Conservation (phyloP, 2,888 invertebrate species). For the Aphrophora alni region DNA sequence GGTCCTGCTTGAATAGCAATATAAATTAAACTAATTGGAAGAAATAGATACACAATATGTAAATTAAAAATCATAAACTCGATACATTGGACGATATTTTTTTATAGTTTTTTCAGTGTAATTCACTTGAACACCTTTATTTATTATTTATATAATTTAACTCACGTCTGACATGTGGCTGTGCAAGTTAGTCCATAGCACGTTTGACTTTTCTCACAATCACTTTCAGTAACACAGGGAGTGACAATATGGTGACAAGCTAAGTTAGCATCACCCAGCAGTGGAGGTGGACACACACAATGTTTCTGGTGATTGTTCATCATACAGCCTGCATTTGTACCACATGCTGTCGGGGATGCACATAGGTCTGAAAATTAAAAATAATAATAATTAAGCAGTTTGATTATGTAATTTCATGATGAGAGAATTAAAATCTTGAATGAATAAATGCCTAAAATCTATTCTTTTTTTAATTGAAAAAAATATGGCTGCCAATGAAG, state of each 20-base stretch:
- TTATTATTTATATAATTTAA: constrained; percentile 36
- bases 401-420: background rate
- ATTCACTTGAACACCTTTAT: no score
- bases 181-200: constrained; percentile 83
- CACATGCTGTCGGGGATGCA: constrained; percentile 77
- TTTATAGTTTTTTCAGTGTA: no score
- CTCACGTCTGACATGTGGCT: constrained; percentile 75
- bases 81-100: no score
- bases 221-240: constrained; percentile 68
- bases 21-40: no score
- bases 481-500: no score
- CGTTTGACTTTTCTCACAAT: constrained; percentile 73
- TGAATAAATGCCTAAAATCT: no score
- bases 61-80: no score
- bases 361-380: constrained; percentile 66
- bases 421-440: no score
- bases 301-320: constrained; percentile 74
- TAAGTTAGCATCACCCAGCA: constrained; percentile 76
- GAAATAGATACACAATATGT: no score
- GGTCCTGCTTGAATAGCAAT: no score
- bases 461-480: no score
- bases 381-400: background rate
- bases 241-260: constrained; percentile 74
- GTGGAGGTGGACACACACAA: constrained; percentile 74
- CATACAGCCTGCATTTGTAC: constrained; percentile 79